Conservation (phyloP, 2,888 invertebrate species). For the Tipula confusa region DNA sequence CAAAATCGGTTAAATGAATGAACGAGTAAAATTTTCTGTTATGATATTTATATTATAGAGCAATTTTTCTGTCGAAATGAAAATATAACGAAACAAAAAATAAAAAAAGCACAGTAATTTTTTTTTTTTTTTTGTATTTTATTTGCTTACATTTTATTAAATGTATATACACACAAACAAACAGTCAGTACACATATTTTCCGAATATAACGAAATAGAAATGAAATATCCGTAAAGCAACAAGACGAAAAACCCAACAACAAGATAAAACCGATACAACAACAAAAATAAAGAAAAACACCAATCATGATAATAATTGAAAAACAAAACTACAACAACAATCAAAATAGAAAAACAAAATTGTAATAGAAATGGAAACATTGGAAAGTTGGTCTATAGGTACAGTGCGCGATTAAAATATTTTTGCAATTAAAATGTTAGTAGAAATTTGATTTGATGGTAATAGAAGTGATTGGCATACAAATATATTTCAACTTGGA, state of each 20-base stretch:
- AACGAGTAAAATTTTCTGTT: background rate
- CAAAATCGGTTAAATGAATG: constrained; percentile 20
- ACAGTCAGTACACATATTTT: background rate
- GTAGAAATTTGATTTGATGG: too few species aligned
- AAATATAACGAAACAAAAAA: background rate
- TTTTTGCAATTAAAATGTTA: background rate
- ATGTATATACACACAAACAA: too few species aligned
- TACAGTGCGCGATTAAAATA: background rate
- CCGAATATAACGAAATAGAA: background rate
- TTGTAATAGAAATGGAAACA: background rate
- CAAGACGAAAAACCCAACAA: background rate
- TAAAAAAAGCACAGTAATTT: background rate
- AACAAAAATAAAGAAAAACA: background rate
- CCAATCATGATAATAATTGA: background rate
- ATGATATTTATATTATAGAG: constrained; percentile 12
- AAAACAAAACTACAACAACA: background rate
- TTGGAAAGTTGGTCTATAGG: background rate
- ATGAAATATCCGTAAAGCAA: constrained; percentile 9
- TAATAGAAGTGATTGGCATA: too few species aligned
- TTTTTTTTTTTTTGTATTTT: background rate
- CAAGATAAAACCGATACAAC: background rate
- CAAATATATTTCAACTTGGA: too few species aligned
- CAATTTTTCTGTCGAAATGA: background rate
- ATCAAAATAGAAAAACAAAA: background rate
- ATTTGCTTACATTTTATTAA: background rate